A percentile compares a stretch with the other conserved stretches of the same genome.
phyloP scores from a whole-genome alignment of 2,113 vertebrate species.

The Protobothrops flavoviridis region DNA sequence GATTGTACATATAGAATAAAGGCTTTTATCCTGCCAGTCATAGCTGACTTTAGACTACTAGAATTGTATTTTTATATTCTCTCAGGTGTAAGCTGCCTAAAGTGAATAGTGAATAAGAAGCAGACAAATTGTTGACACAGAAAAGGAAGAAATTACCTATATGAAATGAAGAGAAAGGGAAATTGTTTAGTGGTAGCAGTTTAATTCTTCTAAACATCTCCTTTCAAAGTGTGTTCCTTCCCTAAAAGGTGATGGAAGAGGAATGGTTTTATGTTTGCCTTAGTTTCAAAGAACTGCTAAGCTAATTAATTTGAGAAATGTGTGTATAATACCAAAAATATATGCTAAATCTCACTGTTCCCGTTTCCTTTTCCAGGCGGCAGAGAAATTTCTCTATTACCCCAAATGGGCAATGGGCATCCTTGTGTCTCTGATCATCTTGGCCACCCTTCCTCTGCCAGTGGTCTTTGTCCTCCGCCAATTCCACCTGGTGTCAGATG shows the following conservation, averaged over 20 bases:
- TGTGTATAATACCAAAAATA: not conserved
- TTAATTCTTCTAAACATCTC: not conserved
- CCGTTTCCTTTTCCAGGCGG: slow-evolving; percentile 73
- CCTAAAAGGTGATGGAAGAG: not conserved
- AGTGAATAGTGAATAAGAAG: not conserved
- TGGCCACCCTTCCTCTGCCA: slow-evolving; percentile 89
- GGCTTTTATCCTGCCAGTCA: not conserved
- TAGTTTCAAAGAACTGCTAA: not conserved
- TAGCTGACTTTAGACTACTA: not conserved
- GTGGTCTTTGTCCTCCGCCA: slow-evolving; percentile 86
- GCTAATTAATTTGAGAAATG: not conserved
- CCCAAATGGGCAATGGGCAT: slow-evolving; percentile 90
- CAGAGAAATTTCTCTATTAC: slow-evolving; percentile 88
- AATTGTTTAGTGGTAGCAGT: not conserved
- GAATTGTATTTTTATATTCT: not conserved
- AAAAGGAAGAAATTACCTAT: not conserved
- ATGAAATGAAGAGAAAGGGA: not conserved
- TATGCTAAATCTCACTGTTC: accelerated
- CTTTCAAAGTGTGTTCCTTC: not conserved
- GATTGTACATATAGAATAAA: not conserved
- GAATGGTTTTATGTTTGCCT: not conserved
- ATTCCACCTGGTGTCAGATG: slow-evolving; percentile 89
- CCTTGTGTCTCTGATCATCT: slow-evolving; percentile 84
- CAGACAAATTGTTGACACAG: not conserved
- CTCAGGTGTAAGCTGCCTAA: not conserved